These are phyloP conservation scores for Apodemus sylvaticus DNA, from an alignment of 2,113 vertebrate species.

Conservation along the genomic window DNA sequence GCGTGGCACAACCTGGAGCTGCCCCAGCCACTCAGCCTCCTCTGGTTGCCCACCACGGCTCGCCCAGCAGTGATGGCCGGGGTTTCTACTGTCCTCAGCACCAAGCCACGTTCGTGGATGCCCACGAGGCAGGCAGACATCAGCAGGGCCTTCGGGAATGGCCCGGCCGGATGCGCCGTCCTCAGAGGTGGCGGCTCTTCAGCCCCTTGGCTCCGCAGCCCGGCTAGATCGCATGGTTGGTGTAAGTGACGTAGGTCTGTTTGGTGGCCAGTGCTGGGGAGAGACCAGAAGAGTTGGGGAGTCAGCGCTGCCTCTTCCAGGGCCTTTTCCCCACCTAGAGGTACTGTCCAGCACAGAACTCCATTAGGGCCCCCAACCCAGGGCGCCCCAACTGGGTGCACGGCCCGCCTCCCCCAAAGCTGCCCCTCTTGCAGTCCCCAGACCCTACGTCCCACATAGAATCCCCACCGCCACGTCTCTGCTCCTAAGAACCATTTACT, in stretches of 20 bases:
- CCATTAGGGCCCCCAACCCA: neutral
- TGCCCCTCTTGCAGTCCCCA: neutral
- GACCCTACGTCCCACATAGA: too few species aligned
- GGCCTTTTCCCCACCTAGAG: neutral
- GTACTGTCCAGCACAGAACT: neutral
- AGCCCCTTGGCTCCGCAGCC: constrained; percentile 7
- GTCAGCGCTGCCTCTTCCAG: neutral
- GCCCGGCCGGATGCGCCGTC: constrained; percentile 19
- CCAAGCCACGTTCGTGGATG: constrained; percentile 61
- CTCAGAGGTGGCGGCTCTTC: constrained; percentile 22
- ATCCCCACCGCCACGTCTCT: neutral
- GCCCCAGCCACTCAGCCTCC: constrained; percentile 66
- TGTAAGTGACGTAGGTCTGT: constrained; percentile 98
- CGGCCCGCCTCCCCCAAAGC: neutral
- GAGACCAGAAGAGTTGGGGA: constrained; percentile 32
- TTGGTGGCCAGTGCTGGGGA: constrained; percentile 93
- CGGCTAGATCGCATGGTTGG: constrained; percentile 95
- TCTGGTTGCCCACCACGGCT: constrained; percentile 26
- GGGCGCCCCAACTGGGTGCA: neutral
- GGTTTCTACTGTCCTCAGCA: constrained; percentile 67
- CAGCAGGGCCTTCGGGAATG: neutral
- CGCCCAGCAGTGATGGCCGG: neutral
- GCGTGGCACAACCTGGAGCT: constrained; percentile 50
- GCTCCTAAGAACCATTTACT: neutral
- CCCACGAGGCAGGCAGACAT: constrained; percentile 5